A percentile compares a stretch with the other conserved stretches of the same genome.
These are phyloP conservation scores for Gnathonemus longibarbis DNA, from an alignment of 2,113 vertebrate genomes.

Conservation along the genomic window DNA sequence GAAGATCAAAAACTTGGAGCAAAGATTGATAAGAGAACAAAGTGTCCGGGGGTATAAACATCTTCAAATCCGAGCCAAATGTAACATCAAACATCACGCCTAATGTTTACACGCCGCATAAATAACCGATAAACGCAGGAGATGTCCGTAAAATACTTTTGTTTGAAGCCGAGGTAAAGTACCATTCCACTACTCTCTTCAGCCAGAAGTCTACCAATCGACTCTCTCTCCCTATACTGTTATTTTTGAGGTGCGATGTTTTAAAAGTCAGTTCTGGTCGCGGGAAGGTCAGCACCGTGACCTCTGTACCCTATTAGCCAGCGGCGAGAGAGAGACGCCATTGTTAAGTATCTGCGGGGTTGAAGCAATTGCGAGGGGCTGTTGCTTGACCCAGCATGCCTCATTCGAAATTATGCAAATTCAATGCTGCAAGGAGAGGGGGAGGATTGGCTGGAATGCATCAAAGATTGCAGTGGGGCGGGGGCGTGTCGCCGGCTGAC, in stretches of 20 bases:
- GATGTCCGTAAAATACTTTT: neutral
- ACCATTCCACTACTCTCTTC: neutral
- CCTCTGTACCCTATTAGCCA: neutral
- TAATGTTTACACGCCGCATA: neutral
- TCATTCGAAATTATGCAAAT: constrained; percentile 15
- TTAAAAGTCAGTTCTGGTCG: neutral
- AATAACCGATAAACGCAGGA: neutral
- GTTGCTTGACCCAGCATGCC: neutral
- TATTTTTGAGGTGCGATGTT: neutral
- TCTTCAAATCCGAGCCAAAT: neutral
- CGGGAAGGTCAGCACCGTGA: neutral
- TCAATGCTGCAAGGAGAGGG: neutral
- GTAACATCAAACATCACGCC: neutral
- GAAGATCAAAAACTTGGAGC: neutral
- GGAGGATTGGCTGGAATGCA: neutral
- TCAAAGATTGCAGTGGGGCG: neutral
- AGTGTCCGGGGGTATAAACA: neutral
- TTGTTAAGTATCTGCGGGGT: neutral
- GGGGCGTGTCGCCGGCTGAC: neutral
- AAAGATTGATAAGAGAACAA: neutral
- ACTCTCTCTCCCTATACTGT: neutral
- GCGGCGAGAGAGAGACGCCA: neutral
- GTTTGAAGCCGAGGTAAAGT: neutral
- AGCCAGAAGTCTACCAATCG: neutral
- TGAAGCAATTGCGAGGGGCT: neutral